Evolutionary conservation across 2,797 vertebrate species (phyloP).

Genomic region (Urosaurus nigricauda): DNA sequence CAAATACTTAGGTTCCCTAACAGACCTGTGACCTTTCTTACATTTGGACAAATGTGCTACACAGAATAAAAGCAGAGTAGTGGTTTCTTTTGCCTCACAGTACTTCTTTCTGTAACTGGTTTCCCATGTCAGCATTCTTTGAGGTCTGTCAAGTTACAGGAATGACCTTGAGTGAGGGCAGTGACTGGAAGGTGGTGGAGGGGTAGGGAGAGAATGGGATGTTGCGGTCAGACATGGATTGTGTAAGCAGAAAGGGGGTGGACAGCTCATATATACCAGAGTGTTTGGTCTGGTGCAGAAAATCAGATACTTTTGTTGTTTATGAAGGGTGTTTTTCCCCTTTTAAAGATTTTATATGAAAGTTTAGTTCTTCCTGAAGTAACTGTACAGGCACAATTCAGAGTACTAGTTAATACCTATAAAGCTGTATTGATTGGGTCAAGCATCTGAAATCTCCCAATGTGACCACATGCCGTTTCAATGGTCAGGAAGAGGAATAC

Average conservation of each 20-base stretch:
- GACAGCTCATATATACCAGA: not conserved
- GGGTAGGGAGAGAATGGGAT: not conserved
- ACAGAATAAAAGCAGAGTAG: slow-evolving; percentile 8
- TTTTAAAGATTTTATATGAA: too few species aligned
- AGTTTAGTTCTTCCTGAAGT: too few species aligned
- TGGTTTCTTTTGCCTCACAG: not conserved
- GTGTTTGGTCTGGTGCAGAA: not conserved
- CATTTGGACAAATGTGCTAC: not conserved
- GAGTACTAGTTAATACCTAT: too few species aligned
- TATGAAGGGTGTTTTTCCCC: too few species aligned
- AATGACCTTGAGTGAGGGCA: not conserved
- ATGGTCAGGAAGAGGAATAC: too few species aligned
- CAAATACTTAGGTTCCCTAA: not conserved
- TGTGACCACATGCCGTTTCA: too few species aligned
- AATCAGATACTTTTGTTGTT: too few species aligned
- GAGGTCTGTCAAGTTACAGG: slow-evolving; percentile 20
- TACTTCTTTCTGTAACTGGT: slow-evolving; percentile 6
- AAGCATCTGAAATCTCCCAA: too few species aligned
- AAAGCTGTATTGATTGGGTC: too few species aligned
- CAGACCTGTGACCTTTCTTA: not conserved
- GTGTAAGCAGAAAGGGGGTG: not conserved
- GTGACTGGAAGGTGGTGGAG: not conserved
- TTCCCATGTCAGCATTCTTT: slow-evolving; percentile 25
- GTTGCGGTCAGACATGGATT: not conserved
- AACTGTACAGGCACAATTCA: too few species aligned